A percentile compares a stretch with the other conserved stretches of the same genome.
These are phyloP conservation scores for Drosophila fulvimacula DNA, from an alignment of 2,888 invertebrate genomes.

Conservation along the genomic window DNA sequence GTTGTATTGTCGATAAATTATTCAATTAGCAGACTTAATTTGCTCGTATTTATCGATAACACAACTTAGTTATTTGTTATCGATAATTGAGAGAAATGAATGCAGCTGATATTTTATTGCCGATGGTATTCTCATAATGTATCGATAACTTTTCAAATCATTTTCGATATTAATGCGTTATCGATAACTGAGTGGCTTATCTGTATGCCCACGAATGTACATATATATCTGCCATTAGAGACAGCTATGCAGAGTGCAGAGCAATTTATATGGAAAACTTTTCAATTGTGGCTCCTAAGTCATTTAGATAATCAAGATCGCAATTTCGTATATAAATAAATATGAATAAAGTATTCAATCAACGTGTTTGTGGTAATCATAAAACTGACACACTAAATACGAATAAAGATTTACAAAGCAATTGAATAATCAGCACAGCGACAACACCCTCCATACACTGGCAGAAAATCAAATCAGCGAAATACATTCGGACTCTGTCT, in stretches of 20 bases:
- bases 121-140: background rate
- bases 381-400: slow-evolving; percentile 44
- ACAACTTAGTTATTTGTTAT: background rate
- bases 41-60: background rate
- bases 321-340: slow-evolving; percentile 5
- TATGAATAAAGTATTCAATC: slow-evolving; percentile 23
- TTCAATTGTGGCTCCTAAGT: background rate
- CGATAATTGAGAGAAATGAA: background rate
- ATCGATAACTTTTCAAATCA: background rate
- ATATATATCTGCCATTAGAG: too few species aligned
- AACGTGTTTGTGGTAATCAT: slow-evolving; percentile 40
- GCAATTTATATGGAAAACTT: background rate
- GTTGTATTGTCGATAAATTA: background rate
- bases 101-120: background rate
- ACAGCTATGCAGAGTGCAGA: background rate
- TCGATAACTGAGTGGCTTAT: background rate
- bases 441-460: slow-evolving; percentile 24
- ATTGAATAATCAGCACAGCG: slow-evolving; percentile 45
- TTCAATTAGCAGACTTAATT: too few species aligned
- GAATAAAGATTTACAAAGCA: slow-evolving; percentile 46
- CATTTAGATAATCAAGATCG: slow-evolving; percentile 8
- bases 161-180: background rate
- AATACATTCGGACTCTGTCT: slow-evolving; percentile 17
- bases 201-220: background rate
- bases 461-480: slow-evolving; percentile 4